Percentiles rank a stretch among this genome's conserved stretches.
Evolutionary conservation across 2,113 vertebrate genomes (phyloP).

Genomic region (Oxyura jamaicensis): DNA sequence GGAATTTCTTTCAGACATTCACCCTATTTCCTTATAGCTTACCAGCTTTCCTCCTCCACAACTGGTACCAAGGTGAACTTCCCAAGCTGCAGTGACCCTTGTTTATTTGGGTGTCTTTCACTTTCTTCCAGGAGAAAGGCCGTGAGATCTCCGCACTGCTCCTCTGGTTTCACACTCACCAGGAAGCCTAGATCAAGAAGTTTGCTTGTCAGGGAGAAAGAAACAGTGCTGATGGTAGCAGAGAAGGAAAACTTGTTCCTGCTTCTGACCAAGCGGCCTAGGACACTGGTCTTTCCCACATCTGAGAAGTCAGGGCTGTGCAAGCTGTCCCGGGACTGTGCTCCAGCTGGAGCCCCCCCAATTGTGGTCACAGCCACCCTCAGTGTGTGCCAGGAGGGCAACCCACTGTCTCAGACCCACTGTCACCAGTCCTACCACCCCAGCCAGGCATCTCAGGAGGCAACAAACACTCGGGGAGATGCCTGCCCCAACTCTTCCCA

Average conservation of each 20-base stretch:
- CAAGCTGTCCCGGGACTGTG: background rate
- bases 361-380: background rate
- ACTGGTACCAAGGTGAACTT: background rate
- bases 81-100: background rate
- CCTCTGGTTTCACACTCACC: background rate
- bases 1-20: background rate
- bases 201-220: background rate
- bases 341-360: background rate
- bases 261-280: background rate
- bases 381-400: background rate
- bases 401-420: background rate
- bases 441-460: accelerated
- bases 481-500: background rate
- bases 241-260: background rate
- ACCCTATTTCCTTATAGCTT: background rate
- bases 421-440: background rate
- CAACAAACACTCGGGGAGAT: background rate
- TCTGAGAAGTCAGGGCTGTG: background rate
- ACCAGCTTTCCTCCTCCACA: background rate
- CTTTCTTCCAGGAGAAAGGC: background rate
- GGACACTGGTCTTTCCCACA: background rate
- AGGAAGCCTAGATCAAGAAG: background rate
- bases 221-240: background rate
- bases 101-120: background rate
- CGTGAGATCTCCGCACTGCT: background rate